These are phyloP conservation scores for Phalacrocorax pelagicus DNA, from an alignment of 2,113 vertebrate species.

Conservation along the genomic window DNA sequence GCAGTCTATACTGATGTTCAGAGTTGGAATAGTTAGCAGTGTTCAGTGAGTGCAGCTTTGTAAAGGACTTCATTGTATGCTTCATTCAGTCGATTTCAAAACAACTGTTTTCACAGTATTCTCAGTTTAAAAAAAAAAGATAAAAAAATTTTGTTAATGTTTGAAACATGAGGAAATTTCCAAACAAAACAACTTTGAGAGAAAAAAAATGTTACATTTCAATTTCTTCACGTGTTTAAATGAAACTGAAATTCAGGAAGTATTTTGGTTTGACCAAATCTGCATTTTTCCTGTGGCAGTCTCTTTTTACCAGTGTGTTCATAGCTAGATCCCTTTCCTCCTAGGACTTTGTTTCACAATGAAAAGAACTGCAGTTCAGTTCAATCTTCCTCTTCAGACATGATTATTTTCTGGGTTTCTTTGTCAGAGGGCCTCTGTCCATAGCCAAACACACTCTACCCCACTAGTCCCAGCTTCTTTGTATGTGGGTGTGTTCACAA, in stretches of 20 bases:
- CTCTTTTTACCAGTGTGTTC: neutral
- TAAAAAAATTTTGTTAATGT: neutral
- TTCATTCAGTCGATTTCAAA: neutral
- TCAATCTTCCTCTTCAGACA: neutral
- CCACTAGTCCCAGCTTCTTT: neutral
- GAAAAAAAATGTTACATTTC: neutral
- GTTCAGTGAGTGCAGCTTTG: neutral
- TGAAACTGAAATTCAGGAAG: neutral
- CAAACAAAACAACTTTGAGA: neutral
- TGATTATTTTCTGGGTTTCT: neutral
- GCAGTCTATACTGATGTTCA: neutral
- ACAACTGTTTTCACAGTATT: neutral
- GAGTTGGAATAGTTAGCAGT: neutral
- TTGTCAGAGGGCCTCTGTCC: neutral
- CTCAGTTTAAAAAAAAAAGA: neutral
- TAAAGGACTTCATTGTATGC: neutral
- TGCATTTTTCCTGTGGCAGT: neutral
- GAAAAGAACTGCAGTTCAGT: neutral
- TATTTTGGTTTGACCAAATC: neutral
- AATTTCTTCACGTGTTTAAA: neutral
- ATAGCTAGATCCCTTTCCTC: neutral
- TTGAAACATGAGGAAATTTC: neutral
- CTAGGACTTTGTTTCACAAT: neutral
- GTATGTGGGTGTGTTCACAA: neutral
- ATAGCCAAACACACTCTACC: neutral